Percentiles rank a stretch among this genome's conserved stretches.
These are phyloP conservation scores for Myotis findleyi DNA, from an alignment of 2,797 vertebrate species.

Conservation along the genomic window DNA sequence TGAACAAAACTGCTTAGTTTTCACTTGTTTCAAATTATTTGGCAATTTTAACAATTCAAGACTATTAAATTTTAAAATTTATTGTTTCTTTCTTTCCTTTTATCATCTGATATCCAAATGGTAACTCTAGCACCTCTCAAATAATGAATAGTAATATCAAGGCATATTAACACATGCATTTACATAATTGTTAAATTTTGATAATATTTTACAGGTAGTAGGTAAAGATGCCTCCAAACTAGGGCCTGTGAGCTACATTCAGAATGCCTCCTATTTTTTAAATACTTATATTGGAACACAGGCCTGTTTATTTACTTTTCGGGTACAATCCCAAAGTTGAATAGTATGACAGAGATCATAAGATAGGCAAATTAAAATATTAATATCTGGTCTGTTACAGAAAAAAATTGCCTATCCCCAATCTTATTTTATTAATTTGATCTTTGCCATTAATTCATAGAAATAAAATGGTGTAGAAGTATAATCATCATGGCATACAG, in stretches of 20 bases:
- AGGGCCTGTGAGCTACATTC: background rate
- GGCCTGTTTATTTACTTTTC: background rate
- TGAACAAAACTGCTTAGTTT: background rate
- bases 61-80: background rate
- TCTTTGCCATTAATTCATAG: background rate
- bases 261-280: background rate
- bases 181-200: background rate
- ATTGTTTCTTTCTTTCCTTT: background rate
- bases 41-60: background rate
- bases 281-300: background rate
- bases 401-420: background rate
- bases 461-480: background rate
- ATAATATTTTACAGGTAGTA: background rate
- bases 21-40: background rate
- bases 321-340: background rate
- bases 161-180: background rate
- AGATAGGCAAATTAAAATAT: background rate
- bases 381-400: background rate
- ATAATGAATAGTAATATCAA: conserved; percentile 19
- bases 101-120: background rate
- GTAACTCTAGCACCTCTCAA: background rate
- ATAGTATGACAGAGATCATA: background rate
- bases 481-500: background rate
- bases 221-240: background rate
- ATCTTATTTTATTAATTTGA: background rate